Evolutionary conservation across 2,797 vertebrate species (phyloP), one percentile per base, ranked within the genome.

Genomic region (Silurus aristotelis): DNA sequence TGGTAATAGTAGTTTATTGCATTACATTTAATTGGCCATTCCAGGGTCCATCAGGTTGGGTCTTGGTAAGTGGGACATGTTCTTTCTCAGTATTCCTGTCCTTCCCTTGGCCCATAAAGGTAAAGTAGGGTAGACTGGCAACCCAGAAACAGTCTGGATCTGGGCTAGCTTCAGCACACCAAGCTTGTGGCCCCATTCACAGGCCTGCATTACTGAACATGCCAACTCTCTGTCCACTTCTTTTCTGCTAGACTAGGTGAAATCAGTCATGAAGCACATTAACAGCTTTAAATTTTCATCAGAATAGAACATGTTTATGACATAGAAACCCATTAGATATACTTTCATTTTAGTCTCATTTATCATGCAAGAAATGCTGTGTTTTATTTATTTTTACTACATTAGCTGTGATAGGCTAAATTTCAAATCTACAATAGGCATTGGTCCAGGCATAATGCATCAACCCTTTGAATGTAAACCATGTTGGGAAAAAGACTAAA

Each of bases 91-190:
- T 90, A 89, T 86, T 82, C 78, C 76, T 87, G 83, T 88, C 80
- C 88, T 90, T 82, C 63, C 63, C 86, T 88, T 86, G 83, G 75
- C 61, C 81, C 75, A 46, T 83, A 85, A 86, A 83, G 48, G 73
- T 83, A 86, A 90, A 90, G 66, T 88, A 89, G 87, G 89, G 83
- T 89, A 80, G 55, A 83, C 87, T 86, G 58, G 27, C 13, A 92
- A 86, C 86, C 84, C 87, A 90, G 88, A 92, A 92, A 89, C 83
- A 70, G 76, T 61, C 67, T 70, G 82, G 83, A 83, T 87, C 85
- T 87, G 84, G 83, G 85, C 83, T 84, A 83, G 56, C 64, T 76
- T 85, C 27, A 83, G 80, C 80, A 25, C 85, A n/a, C 80, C 73
- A 60, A 6, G 76, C 61, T 72, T 83, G 71, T 87, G 64, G 55